These are phyloP conservation scores for Mesembrinibis cayennensis DNA, from an alignment of 2,113 vertebrate species.

Conservation along the genomic window DNA sequence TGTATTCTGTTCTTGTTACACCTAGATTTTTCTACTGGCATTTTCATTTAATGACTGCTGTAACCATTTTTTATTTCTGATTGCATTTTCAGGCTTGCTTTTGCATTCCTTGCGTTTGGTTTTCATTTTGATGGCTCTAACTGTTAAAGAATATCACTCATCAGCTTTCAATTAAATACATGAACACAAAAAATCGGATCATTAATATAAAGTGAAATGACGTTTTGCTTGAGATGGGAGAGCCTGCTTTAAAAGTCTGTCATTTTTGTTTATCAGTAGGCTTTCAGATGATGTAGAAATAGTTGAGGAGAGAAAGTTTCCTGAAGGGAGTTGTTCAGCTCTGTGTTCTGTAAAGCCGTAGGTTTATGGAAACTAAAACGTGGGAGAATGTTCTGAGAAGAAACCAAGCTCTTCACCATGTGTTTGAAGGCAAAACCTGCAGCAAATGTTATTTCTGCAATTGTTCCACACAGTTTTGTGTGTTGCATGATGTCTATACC, in stretches of 20 bases:
- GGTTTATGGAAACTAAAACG: neutral
- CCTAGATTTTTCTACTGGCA: neutral
- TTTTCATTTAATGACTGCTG: neutral
- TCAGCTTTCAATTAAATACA: slow-evolving; percentile 43
- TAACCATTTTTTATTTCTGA: neutral
- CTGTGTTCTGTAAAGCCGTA: neutral
- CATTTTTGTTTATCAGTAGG: neutral
- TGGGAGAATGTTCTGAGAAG: neutral
- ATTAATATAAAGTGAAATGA: slow-evolving; percentile 17
- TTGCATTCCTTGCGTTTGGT: neutral
- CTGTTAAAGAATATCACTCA: slow-evolving; percentile 50
- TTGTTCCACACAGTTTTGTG: neutral
- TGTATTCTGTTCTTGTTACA: neutral
- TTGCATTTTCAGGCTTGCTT: slow-evolving; percentile 17
- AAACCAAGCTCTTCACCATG: neutral
- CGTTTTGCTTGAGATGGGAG: neutral
- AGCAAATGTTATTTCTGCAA: neutral
- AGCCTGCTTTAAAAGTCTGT: neutral
- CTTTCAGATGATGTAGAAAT: neutral
- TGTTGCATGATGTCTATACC: neutral
- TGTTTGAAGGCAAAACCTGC: neutral
- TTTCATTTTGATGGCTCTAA: slow-evolving; percentile 26
- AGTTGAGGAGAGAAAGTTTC: neutral
- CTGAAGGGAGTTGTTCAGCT: neutral
- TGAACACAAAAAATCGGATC: neutral